Conservation (phyloP, 2,797 vertebrate genomes). For the Chaetophractus vellerosus region DNA sequence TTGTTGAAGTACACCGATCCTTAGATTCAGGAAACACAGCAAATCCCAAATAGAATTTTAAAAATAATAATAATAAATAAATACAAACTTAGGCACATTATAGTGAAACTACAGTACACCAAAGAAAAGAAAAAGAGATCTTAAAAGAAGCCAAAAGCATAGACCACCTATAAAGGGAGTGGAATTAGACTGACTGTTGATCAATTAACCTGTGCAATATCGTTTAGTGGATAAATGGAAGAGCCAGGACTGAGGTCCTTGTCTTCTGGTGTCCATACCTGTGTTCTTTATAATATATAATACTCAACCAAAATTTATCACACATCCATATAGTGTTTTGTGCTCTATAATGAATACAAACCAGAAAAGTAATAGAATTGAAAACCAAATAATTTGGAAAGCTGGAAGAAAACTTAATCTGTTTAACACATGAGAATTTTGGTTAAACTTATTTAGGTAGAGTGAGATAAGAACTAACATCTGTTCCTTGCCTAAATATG, state of each 20-base stretch:
- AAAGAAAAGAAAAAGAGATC: neutral
- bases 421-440: conserved; percentile 18
- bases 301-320: neutral
- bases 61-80: neutral
- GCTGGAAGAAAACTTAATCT: conserved; percentile 6
- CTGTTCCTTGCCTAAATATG: neutral
- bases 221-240: too few relatives aligned
- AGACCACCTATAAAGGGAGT: neutral
- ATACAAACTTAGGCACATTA: neutral
- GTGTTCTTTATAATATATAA: neutral
- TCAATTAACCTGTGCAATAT: neutral
- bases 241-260: neutral
- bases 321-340: neutral
- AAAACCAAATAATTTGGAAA: neutral
- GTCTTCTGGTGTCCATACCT: neutral
- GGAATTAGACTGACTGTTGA: neutral
- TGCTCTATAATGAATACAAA: neutral
- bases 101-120: neutral
- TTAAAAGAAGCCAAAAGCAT: neutral
- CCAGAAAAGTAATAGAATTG: neutral
- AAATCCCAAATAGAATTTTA: neutral
- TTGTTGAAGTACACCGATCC: neutral
- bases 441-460: conserved; percentile 12
- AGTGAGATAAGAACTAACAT: neutral
- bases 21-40: neutral